phyloP scores from a whole-genome alignment of 2,888 invertebrate genomes.

The Tetropium fuscum region DNA sequence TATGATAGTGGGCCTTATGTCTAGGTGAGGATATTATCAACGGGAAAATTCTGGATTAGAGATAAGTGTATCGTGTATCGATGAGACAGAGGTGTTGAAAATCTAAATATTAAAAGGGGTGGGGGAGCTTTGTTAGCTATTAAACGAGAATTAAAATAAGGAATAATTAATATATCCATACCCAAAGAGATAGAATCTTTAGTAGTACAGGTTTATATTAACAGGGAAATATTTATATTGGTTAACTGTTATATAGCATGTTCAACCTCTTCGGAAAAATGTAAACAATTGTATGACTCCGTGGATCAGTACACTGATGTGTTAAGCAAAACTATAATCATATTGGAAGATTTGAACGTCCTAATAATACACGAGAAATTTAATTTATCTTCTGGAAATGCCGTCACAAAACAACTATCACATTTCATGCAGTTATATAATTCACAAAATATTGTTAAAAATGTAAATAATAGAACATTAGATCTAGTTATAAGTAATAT shows the following conservation, averaged over 20 bases:
- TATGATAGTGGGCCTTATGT: no score
- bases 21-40: no score
- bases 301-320: background rate
- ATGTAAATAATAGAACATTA: background rate
- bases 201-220: background rate
- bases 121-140: no score
- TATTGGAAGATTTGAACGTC: background rate
- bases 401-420: background rate
- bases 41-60: no score
- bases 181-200: background rate
- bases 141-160: no score
- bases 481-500: background rate
- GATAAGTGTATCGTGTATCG: no score
- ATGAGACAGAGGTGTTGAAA: no score
- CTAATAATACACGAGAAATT: background rate
- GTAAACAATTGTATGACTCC: background rate
- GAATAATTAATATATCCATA: background rate
- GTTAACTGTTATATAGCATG: background rate
- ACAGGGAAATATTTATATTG: background rate
- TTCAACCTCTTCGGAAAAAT: background rate
- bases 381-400: background rate
- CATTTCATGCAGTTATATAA: background rate
- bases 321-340: background rate
- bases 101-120: no score
- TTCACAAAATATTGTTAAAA: conserved; percentile 1